phyloP scores from a whole-genome alignment of 30 jellyfish, hydroid and myxozoan species.

The Haliclystus octoradiatus region DNA sequence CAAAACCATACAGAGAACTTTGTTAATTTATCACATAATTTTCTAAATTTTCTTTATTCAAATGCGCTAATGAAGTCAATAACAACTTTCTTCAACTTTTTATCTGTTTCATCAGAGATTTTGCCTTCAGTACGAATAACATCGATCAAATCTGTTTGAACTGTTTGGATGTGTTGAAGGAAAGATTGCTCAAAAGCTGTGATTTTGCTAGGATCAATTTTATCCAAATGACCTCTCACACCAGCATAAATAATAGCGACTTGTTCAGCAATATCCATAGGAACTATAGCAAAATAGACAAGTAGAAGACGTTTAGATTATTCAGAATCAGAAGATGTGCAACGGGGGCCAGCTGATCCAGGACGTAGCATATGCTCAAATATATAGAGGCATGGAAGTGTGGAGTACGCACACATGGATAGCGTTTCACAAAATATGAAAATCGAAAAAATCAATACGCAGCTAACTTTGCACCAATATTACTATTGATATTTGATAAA shows the following conservation, averaged over 20 bases:
- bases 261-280: constrained; percentile 99
- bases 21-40: too few species aligned
- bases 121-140: constrained; percentile 86
- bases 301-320: background rate
- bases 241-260: constrained; percentile 97
- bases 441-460: too few species aligned
- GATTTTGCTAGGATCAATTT: constrained; percentile 81
- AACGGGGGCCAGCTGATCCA: background rate
- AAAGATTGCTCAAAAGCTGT: constrained; percentile 86
- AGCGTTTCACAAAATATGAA: too few species aligned
- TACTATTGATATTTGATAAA: too few species aligned
- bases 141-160: constrained; percentile 55
- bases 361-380: too few species aligned
- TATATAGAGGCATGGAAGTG: too few species aligned
- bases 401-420: too few species aligned
- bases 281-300: constrained; percentile 63
- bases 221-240: constrained; percentile 93
- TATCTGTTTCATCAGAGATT: constrained; percentile 92
- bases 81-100: constrained; percentile 66
- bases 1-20: too few species aligned
- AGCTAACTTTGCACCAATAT: too few species aligned
- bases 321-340: background rate
- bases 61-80: constrained; percentile 72
- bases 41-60: too few species aligned
- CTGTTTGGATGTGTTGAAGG: constrained; percentile 67